Percentiles rank a stretch among this genome's conserved stretches.
Conservation (phyloP, 2,888 invertebrate species). For the Unio delphinus region DNA sequence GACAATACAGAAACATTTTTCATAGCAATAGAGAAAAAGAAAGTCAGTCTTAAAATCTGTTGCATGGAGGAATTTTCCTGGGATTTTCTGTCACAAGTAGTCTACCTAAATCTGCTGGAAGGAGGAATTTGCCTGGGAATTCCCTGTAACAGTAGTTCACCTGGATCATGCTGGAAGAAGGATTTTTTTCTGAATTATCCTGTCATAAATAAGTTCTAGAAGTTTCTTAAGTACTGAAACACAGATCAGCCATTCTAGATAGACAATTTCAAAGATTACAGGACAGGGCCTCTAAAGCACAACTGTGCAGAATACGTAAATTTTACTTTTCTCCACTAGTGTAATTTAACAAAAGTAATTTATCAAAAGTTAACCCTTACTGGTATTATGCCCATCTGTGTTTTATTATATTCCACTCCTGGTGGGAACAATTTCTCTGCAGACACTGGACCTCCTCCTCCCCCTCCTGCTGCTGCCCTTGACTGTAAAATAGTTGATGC, state of each 20-base stretch:
- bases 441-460: slow-evolving; percentile 32
- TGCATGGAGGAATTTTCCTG: too few relatives aligned
- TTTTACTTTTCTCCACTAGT: background rate
- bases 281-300: slow-evolving; percentile 2
- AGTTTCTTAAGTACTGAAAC: too few relatives aligned
- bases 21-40: too few relatives aligned
- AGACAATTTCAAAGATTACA: background rate
- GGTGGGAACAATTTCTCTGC: slow-evolving; percentile 46
- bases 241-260: background rate
- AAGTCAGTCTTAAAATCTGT: too few relatives aligned
- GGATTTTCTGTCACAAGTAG: too few relatives aligned
- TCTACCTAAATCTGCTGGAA: too few relatives aligned
- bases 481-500: slow-evolving; percentile 20
- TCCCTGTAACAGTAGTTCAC: too few relatives aligned
- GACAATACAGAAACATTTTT: too few relatives aligned
- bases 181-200: too few relatives aligned
- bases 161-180: too few relatives aligned
- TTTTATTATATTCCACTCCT: slow-evolving; percentile 40
- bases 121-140: too few relatives aligned
- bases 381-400: slow-evolving; percentile 67
- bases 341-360: slow-evolving; percentile 2
- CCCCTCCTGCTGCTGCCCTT: slow-evolving; percentile 14
- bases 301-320: background rate
- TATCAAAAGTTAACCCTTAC: slow-evolving; percentile 41
- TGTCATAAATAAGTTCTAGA: too few relatives aligned